phyloP scores from a whole-genome alignment of 2,888 invertebrate species.

The Chymomyza caudatula region DNA sequence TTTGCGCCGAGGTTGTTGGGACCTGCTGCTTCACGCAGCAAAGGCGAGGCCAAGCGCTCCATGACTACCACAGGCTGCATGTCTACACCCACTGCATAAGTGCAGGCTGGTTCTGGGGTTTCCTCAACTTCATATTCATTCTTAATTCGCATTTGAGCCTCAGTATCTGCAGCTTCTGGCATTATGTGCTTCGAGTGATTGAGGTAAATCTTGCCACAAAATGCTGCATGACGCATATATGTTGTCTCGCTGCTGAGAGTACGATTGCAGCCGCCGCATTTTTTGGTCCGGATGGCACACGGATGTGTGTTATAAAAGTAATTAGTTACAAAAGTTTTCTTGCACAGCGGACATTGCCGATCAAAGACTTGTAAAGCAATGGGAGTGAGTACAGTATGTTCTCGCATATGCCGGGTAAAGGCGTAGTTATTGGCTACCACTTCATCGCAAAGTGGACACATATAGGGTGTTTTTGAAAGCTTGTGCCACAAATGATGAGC shows the following conservation, averaged over 20 bases:
- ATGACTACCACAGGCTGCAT: constrained; percentile 72
- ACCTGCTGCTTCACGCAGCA: constrained; percentile 45
- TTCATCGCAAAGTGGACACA: constrained; percentile 78
- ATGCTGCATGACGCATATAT: constrained; percentile 71
- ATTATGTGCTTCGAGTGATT: constrained; percentile 69
- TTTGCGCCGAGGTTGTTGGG: constrained; percentile 27
- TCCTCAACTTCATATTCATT: constrained; percentile 70
- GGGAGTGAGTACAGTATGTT: constrained; percentile 56
- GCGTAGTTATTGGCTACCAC: constrained; percentile 67
- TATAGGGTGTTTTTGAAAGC: constrained; percentile 76
- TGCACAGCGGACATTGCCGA: constrained; percentile 74
- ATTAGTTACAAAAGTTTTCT: constrained; percentile 73
- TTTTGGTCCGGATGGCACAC: constrained; percentile 72
- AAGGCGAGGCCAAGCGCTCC: constrained; percentile 66
- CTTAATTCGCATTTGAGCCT: constrained; percentile 65
- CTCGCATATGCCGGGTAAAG: constrained; percentile 69
- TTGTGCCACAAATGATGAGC: constrained; percentile 79
- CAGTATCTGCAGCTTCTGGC: constrained; percentile 53
- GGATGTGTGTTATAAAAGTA: constrained; percentile 76
- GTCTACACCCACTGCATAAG: constrained; percentile 28
- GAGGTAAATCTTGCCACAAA: constrained; percentile 66
- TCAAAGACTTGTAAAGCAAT: constrained; percentile 65
- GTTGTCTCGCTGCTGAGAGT: constrained; percentile 58
- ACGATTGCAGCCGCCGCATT: constrained; percentile 75
- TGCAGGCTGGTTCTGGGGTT: constrained; percentile 3